Conservation (phyloP, 2,888 invertebrate species). For the Laspeyria flexula region DNA sequence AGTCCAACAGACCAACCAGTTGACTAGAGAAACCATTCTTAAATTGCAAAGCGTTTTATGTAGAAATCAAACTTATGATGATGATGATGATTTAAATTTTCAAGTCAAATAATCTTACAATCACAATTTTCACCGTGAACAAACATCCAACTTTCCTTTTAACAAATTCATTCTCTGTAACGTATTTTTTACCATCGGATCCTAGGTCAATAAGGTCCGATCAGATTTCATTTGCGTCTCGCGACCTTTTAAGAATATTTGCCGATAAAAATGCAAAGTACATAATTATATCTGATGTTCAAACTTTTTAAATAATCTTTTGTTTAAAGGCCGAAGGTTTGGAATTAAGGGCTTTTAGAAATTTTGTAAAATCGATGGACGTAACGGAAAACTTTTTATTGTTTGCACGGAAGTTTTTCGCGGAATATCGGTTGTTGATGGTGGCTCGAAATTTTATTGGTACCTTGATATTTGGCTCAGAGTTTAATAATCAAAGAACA, state of each 20-base stretch:
- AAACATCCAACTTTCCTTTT: too few species aligned
- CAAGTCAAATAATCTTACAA: too few species aligned
- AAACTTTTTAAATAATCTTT: conserved; percentile 7
- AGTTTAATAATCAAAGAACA: not conserved
- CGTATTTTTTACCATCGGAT: too few species aligned
- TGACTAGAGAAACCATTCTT: too few species aligned
- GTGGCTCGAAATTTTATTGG: not conserved
- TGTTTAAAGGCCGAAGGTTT: not conserved
- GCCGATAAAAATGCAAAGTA: not conserved
- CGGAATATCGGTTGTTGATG: not conserved
- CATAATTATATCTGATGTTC: not conserved
- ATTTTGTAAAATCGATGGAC: not conserved
- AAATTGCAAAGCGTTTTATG: too few species aligned
- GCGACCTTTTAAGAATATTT: not conserved
- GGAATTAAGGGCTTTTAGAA: not conserved
- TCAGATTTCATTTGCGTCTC: too few species aligned
- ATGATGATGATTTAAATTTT: too few species aligned
- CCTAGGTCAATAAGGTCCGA: too few species aligned
- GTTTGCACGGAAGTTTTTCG: not conserved
- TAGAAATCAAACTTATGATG: too few species aligned
- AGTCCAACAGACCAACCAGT: too few species aligned
- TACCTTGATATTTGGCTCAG: not conserved
- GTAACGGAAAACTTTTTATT: not conserved
- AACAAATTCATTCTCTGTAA: too few species aligned
- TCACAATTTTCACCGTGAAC: too few species aligned